These are phyloP conservation scores for Gulo gulo DNA, from an alignment of 2,113 vertebrate genomes.

Conservation along the genomic window DNA sequence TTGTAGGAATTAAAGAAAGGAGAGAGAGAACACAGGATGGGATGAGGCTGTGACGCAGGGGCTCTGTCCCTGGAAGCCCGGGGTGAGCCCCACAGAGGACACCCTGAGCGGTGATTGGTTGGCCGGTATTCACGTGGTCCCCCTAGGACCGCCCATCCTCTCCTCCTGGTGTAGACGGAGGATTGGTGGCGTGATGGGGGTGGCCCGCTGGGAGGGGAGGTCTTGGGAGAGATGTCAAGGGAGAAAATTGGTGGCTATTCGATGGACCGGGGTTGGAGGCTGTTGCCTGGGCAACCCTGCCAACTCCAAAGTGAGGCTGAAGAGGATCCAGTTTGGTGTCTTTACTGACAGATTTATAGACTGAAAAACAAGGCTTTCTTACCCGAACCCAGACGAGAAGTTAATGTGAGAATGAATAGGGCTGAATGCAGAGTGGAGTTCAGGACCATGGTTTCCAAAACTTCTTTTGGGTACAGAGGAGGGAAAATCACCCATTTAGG, in stretches of 20 bases:
- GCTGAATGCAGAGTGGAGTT: neutral
- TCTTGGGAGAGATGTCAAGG: conserved; percentile 42
- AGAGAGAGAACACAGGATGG: neutral
- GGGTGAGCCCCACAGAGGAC: neutral
- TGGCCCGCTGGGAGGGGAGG: neutral
- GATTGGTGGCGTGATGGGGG: neutral
- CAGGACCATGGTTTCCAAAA: neutral
- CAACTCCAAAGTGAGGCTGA: conserved; percentile 6
- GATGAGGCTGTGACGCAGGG: neutral
- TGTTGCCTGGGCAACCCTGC: neutral
- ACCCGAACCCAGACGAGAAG: neutral
- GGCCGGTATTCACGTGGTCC: neutral
- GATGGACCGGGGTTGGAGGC: conserved; percentile 34
- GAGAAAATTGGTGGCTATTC: conserved; percentile 26
- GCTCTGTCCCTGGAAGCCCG: neutral
- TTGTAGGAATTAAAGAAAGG: neutral
- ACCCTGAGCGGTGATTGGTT: neutral
- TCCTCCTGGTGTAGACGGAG: neutral
- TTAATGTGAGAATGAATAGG: neutral
- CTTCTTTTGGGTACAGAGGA: neutral
- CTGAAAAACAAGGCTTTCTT: conserved; percentile 16
- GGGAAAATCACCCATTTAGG: neutral
- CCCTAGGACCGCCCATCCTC: neutral
- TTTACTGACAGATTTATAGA: neutral
- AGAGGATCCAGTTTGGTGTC: neutral